Base-by-base conservation (phyloP, 2,113 vertebrate genomes). In the Ia io region DNA sequence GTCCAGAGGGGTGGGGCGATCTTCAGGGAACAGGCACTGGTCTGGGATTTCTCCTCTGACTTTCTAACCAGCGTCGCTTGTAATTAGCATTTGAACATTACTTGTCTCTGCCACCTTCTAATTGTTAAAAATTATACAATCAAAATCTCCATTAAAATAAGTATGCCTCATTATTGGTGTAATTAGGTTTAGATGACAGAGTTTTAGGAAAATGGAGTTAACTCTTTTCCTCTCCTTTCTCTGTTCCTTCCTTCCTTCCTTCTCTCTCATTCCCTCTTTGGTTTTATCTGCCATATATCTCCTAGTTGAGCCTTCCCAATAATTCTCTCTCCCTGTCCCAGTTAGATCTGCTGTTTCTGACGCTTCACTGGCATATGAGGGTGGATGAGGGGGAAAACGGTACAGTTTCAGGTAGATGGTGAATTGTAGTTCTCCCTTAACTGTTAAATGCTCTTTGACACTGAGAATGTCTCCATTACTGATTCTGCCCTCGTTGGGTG, bases 121-220 rank as follows among this genome's bases (percentile, higher is more conserved):
- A 95, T 83, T 91, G 79, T 93, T 96, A 94, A 96, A 96, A 96
- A 89, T 93, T 69, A 77, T 42, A 73, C 28, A 90, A 88, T 85
- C 70, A 93, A 74, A 93, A 79, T 79, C 35, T 65, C 35, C 88
- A 67, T 92, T 93, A 82, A 79, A 80, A 65, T 95, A 84, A 96
- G n/a, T 11, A 30, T 89, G 42, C 17, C 51, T 95, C 49, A 67
- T 96, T 91, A 90, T 67, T 85, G 67, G 59, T 59, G 22, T 69
- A 88, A 94, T 92, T 88, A 67, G 71, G 25, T 84, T 76, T 93
- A 67, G 76, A 93, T 90, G 76, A 74, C 13, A 92, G 61, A 30
- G 9, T 77, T 91, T 83, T 63, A 78, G 78, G 44, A 11, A 63
- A 77, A n/a, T 13, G 23, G 30, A 44, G 11, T 6, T 23, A 89